Base-by-base conservation (phyloP, 2,113 vertebrate species). In the Lonchura striata region DNA sequence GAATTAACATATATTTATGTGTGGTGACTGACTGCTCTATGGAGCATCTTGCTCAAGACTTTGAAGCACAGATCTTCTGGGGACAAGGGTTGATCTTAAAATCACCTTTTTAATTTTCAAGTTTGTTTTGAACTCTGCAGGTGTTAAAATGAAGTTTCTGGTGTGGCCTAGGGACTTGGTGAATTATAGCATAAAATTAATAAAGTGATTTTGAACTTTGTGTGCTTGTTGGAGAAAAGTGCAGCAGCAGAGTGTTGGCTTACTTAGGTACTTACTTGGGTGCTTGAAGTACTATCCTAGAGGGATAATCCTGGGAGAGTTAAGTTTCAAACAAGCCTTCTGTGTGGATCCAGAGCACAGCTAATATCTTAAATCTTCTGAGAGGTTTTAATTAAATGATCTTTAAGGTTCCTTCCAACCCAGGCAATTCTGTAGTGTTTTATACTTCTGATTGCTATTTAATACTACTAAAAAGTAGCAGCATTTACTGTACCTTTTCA, bases 51-150 rank as follows among this genome's bases (percentile, higher is more conserved):
- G 7, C 9, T 56, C 35, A 53, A 49, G 44, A 89, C 10, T 4
- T 53, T 47, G 20, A 64, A 56, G 28, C 12, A 15, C 7, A 25
- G 17, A 4, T 57, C n/a, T 70, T 82, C 9, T 8, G 24, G 9
- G 17, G 2, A 3, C 2, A 42, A 3, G 7, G 1, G 1, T 82
- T 53, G 5, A 25, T 75, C 9, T 64, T 74, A 33, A 59, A 11
- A 35, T 60, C 16, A 86, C 5, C 11, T 69, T 69, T 35, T 77
- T 24, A 52, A 39, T 72, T 72, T 82, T 69, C 14, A 19, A 6
- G 23, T 11, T 41, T 5, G 5, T 49, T 81, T 81, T 74, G 41
- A 90, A n/a, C 25, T 70, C 24, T 44, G 10, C 15, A n/a, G 22
- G 15, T 76, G 17, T 59, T 88, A 65, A 46, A 76, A 15, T 37